phyloP scores from a whole-genome alignment of 2,113 vertebrate genomes.

The Lonchura striata region DNA sequence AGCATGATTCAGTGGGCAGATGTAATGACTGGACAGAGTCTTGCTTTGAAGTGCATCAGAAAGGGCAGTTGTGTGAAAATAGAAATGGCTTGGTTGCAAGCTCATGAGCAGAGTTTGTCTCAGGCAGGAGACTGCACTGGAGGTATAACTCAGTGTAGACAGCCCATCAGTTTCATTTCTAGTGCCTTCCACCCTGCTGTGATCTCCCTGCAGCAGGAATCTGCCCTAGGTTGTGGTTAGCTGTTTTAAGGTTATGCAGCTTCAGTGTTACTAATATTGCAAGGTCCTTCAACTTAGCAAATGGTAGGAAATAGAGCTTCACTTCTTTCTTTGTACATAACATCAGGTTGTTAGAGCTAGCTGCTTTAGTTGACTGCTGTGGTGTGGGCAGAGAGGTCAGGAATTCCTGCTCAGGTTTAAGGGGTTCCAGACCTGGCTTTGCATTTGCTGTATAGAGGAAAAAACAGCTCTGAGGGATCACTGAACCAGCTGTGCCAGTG shows the following conservation, averaged over 20 bases:
- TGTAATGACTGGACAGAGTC: not conserved
- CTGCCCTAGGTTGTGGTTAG: not conserved
- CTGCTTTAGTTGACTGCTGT: not conserved
- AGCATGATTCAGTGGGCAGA: not conserved
- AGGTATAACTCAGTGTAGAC: not conserved
- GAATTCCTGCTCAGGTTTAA: not conserved
- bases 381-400: not conserved
- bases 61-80: not conserved
- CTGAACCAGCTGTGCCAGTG: not conserved
- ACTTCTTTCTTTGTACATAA: not conserved
- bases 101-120: not conserved
- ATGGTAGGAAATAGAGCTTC: not conserved
- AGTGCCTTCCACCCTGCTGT: not conserved
- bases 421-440: not conserved
- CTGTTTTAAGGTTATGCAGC: not conserved
- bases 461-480: not conserved
- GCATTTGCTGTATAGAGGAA: not conserved
- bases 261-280: not conserved
- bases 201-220: not conserved
- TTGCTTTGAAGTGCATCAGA: not conserved
- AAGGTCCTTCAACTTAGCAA: not conserved
- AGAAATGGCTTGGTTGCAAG: not conserved
- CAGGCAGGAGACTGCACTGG: not conserved
- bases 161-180: not conserved
- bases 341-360: not conserved